A percentile compares a stretch with the other conserved stretches of the same genome.
Conservation (phyloP, 2,113 vertebrate genomes). For the Leptobrachium leishanense region DNA sequence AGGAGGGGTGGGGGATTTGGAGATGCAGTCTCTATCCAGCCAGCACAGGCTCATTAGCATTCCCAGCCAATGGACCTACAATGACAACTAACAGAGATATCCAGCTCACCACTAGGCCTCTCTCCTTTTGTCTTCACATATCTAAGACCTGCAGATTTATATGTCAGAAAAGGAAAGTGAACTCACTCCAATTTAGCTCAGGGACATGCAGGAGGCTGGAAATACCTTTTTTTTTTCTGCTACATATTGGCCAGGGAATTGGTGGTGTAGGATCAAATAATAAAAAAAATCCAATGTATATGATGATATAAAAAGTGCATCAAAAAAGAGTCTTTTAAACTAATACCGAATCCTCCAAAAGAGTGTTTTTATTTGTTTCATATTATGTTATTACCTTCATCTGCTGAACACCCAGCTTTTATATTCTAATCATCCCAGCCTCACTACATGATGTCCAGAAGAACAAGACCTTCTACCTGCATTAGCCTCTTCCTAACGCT, state of each 20-base stretch:
- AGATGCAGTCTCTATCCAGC: constrained; percentile 52
- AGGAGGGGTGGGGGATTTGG: constrained; percentile 50
- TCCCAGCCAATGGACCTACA: constrained; percentile 81
- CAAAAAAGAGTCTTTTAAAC: no score
- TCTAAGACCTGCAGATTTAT: constrained; percentile 72
- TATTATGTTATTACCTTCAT: no score
- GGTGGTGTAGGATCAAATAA: neutral
- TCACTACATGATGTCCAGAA: no score
- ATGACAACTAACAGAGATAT: constrained; percentile 96
- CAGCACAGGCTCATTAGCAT: constrained; percentile 80
- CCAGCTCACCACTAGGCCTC: constrained; percentile 79
- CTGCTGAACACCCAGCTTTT: no score
- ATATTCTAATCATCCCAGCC: no score
- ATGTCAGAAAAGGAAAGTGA: constrained; percentile 52
- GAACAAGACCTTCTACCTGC: no score
- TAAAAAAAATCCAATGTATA: constrained; percentile 28
- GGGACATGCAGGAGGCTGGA: constrained; percentile 25
- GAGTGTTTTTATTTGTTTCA: no score
- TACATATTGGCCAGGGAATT: constrained; percentile 1
- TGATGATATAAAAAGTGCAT: no score
- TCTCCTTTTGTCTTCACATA: constrained; percentile 77
- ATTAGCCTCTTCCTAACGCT: no score
- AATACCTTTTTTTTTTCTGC: neutral
- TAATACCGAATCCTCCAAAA: no score
- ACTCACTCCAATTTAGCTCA: constrained; percentile 54